phyloP scores from a whole-genome alignment of 1,140 invertebrate genomes.

The Vanessa atalanta region DNA sequence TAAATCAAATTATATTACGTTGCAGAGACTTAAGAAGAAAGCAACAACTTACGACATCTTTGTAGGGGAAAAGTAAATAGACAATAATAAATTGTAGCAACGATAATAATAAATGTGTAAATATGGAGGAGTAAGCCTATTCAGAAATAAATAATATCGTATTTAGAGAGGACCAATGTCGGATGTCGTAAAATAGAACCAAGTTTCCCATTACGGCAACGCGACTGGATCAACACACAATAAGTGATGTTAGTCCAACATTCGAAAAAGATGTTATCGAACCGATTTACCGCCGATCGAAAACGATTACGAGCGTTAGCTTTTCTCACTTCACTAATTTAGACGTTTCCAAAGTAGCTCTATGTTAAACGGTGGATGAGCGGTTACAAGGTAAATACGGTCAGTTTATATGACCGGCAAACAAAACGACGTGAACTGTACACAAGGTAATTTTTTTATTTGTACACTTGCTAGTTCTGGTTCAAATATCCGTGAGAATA shows the following conservation, averaged over 20 bases:
- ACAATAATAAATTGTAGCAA: constrained; percentile 49
- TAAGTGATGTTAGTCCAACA: constrained; percentile 64
- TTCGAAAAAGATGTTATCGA: constrained; percentile 73
- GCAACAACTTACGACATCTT: constrained; percentile 38
- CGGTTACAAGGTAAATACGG: constrained; percentile 69
- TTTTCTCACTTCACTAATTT: constrained; percentile 79
- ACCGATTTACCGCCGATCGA: constrained; percentile 70
- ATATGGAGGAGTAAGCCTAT: constrained; percentile 59
- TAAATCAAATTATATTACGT: constrained; percentile 18
- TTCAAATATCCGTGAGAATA: constrained; percentile 78
- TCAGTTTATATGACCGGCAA: constrained; percentile 72
- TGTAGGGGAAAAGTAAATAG: constrained; percentile 46
- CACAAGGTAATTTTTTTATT: constrained; percentile 77
- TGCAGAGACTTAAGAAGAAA: constrained; percentile 22
- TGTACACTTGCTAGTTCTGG: constrained; percentile 66
- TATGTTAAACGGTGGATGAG: constrained; percentile 71
- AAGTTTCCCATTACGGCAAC: constrained; percentile 65
- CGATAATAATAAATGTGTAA: constrained; percentile 55
- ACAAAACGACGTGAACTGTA: constrained; percentile 75
- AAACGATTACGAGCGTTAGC: constrained; percentile 71
- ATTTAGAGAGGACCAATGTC: constrained; percentile 57
- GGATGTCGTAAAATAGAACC: constrained; percentile 59
- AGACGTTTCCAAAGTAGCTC: constrained; percentile 77
- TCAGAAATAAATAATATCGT: constrained; percentile 60
- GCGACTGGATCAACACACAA: constrained; percentile 66